Percentiles rank a stretch among this genome's conserved stretches.
These are phyloP conservation scores for Zosterops borbonicus DNA, from an alignment of 2,113 vertebrate species.

Conservation along the genomic window DNA sequence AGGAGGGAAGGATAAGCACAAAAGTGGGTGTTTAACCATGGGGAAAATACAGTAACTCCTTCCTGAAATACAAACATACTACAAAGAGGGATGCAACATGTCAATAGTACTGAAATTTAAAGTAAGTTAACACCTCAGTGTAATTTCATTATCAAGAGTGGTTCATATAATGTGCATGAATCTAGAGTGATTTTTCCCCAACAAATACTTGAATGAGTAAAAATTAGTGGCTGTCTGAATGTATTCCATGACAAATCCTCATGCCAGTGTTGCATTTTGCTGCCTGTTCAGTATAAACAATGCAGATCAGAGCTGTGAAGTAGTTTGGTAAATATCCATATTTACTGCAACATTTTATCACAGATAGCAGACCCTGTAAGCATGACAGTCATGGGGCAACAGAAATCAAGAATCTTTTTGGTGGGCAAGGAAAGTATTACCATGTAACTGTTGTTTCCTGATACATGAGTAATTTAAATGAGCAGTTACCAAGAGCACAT, in stretches of 20 bases:
- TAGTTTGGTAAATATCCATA: neutral
- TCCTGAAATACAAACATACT: conserved; percentile 61
- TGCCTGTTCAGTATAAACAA: conserved; percentile 35
- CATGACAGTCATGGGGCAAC: neutral
- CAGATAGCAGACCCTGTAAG: neutral
- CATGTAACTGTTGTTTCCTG: neutral
- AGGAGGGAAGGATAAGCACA: conserved; percentile 56
- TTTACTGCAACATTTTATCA: neutral
- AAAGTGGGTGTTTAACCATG: conserved; percentile 58
- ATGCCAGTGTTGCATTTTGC: conserved; percentile 2
- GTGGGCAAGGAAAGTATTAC: neutral
- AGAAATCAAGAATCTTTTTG: conserved; percentile 11
- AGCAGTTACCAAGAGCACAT: neutral
- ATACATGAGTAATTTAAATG: neutral
- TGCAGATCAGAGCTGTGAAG: conserved; percentile 12
- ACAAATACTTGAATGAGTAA: conserved; percentile 19
- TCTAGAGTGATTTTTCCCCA: conserved; percentile 58
- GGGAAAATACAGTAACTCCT: conserved; percentile 45
- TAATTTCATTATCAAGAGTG: conserved; percentile 68
- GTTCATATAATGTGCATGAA: conserved; percentile 49
- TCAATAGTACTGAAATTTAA: conserved; percentile 18
- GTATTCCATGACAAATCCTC: conserved; percentile 30
- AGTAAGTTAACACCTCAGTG: conserved; percentile 61
- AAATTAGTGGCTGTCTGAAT: conserved; percentile 23
- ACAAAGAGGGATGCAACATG: conserved; percentile 63